Percentiles rank a stretch among this genome's conserved stretches.
phyloP scores from a whole-genome alignment of 2,797 vertebrate species.

The Labroides dimidiatus region DNA sequence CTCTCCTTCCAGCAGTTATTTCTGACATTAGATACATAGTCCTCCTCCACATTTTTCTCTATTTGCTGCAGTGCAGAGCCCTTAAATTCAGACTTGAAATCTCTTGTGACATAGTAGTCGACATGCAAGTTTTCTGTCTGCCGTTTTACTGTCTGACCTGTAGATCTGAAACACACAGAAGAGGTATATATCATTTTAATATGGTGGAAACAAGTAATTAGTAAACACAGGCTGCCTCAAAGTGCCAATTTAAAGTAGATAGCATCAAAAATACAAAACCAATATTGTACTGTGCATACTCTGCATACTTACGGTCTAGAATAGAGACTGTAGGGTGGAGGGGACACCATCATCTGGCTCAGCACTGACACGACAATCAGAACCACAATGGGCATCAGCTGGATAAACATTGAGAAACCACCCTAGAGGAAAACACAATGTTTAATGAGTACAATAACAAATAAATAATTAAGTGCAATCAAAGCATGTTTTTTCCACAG shows the following conservation, averaged over 20 bases:
- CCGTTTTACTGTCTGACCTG: slow-evolving; percentile 93
- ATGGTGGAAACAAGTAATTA: neutral
- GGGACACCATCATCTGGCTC: slow-evolving; percentile 98
- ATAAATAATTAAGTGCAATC: neutral
- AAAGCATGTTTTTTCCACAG: neutral
- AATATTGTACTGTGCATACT: neutral
- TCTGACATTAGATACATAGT: slow-evolving; percentile 95
- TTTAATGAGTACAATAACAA: slow-evolving; percentile 23
- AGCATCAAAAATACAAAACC: neutral
- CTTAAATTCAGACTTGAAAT: slow-evolving; percentile 96
- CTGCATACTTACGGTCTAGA: slow-evolving; percentile 89
- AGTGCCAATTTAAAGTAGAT: neutral
- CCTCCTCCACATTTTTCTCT: slow-evolving; percentile 97
- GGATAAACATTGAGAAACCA: slow-evolving; percentile 99
- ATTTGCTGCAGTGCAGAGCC: slow-evolving; percentile 92
- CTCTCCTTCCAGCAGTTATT: slow-evolving; percentile 99
- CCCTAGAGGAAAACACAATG: slow-evolving; percentile 83
- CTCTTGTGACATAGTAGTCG: slow-evolving; percentile 93
- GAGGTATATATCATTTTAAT: slow-evolving; percentile 1
- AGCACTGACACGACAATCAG: slow-evolving; percentile 96
- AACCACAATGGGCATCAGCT: slow-evolving; percentile 96
- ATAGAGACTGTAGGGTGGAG: slow-evolving; percentile 95
- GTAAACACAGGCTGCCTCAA: no score
- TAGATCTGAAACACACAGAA: slow-evolving; percentile 83
- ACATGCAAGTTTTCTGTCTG: slow-evolving; percentile 94